Evolutionary conservation across 2,888 invertebrate species (phyloP).

Genomic region (Asteroscopus sphinx): DNA sequence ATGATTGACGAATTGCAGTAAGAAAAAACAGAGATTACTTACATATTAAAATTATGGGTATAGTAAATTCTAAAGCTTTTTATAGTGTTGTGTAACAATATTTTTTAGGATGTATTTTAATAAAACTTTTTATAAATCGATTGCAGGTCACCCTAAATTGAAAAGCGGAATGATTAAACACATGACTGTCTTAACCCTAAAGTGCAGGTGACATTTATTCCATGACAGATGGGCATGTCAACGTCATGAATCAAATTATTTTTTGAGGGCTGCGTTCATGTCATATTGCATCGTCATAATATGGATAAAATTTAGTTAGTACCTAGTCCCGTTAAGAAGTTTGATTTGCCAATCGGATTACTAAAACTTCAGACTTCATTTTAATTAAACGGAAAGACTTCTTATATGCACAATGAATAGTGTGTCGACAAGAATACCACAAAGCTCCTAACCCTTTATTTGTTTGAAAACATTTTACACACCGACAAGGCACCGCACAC

Average conservation of each 20-base stretch:
- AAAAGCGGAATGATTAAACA: background rate
- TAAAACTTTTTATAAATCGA: too few species aligned
- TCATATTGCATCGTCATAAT: background rate
- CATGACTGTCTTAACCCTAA: background rate
- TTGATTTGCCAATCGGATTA: conserved; percentile 3
- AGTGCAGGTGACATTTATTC: background rate
- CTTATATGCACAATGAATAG: conserved; percentile 74
- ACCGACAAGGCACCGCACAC: conserved; percentile 59
- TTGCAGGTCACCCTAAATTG: too few species aligned
- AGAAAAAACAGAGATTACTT: too few species aligned
- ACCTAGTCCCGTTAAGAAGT: background rate
- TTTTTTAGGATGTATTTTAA: too few species aligned
- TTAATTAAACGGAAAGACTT: conserved; percentile 78
- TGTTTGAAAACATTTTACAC: conserved; percentile 63
- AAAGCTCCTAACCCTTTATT: conserved; percentile 73
- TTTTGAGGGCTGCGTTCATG: background rate
- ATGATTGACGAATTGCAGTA: too few species aligned
- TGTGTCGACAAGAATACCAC: conserved; percentile 81
- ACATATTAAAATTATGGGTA: too few species aligned
- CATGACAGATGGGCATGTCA: background rate
- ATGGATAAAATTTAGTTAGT: background rate
- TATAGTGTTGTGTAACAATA: too few species aligned
- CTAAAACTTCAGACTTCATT: conserved; percentile 33
- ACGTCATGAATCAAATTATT: background rate
- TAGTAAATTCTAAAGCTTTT: too few species aligned